Evolutionary conservation across 2,888 invertebrate genomes (phyloP).

Genomic region (Andrena fulva): DNA sequence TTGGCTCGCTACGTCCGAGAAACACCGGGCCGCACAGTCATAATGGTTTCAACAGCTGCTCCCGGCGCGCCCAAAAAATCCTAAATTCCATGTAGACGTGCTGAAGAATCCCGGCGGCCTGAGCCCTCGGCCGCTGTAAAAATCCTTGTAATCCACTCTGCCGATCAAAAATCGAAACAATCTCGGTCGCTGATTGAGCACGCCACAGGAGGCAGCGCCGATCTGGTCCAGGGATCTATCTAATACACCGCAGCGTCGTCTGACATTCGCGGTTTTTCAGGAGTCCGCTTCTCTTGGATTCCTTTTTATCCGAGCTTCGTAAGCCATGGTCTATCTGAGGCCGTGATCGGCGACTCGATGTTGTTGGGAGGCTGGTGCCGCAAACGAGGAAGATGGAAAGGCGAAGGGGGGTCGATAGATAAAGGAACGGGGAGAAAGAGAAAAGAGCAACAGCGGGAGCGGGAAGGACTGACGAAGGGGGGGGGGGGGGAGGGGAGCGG

Average conservation of each 20-base stretch:
- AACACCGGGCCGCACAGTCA: not conserved
- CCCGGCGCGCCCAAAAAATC: not conserved
- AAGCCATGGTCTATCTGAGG: constrained; percentile 74
- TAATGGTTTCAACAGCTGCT: not conserved
- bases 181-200: constrained; percentile 55
- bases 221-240: constrained; percentile 67
- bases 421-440: constrained; percentile 50
- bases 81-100: not conserved
- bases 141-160: constrained; percentile 30
- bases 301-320: constrained; percentile 72
- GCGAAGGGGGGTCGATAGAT: constrained; percentile 62
- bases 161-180: constrained; percentile 64
- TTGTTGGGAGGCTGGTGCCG: constrained; percentile 67
- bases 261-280: constrained; percentile 67
- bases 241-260: constrained; percentile 67
- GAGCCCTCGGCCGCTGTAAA: not conserved
- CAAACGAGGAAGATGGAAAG: constrained; percentile 63
- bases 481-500: constrained; percentile 46
- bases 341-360: constrained; percentile 77
- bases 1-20: not conserved
- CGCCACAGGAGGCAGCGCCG: constrained; percentile 50
- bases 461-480: constrained; percentile 26
- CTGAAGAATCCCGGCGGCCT: not conserved
- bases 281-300: constrained; percentile 57
- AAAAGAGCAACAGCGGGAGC: constrained; percentile 25